A percentile compares a stretch with the other conserved stretches of the same genome.
phyloP scores from a whole-genome alignment of 2,888 invertebrate species.

The Papilio gigon region DNA sequence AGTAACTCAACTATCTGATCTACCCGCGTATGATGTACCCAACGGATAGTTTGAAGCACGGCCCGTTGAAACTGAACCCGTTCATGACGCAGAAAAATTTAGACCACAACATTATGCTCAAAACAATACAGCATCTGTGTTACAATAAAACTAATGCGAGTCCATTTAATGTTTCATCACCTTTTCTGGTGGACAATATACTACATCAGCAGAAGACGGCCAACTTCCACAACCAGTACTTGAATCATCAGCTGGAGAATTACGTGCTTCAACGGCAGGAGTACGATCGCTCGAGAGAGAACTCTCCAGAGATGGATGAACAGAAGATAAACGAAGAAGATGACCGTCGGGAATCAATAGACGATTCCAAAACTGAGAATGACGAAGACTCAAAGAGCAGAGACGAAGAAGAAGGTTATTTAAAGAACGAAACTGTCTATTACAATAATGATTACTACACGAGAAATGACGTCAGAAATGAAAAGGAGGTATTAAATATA shows the following conservation, averaged over 20 bases:
- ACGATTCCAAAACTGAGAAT: constrained; percentile 60
- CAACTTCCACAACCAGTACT: constrained; percentile 78
- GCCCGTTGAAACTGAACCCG: constrained; percentile 70
- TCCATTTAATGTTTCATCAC: constrained; percentile 81
- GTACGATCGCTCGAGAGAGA: constrained; percentile 67
- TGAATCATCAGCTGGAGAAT: constrained; percentile 79
- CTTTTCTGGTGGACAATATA: constrained; percentile 84
- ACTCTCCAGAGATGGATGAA: constrained; percentile 70
- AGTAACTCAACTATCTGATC: constrained; percentile 35
- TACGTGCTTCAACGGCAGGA: constrained; percentile 67
- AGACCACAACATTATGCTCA: constrained; percentile 78
- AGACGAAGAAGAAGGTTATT: constrained; percentile 62
- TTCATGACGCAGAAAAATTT: constrained; percentile 61
- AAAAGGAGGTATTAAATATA: constrained; percentile 73
- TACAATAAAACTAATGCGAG: constrained; percentile 65
- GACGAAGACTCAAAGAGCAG: constrained; percentile 72
- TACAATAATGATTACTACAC: constrained; percentile 67
- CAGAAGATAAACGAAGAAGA: constrained; percentile 62
- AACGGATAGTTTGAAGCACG: constrained; percentile 71
- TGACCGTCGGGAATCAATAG: constrained; percentile 55
- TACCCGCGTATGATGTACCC: constrained; percentile 75
- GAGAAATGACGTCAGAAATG: constrained; percentile 52
- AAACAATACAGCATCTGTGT: constrained; percentile 75
- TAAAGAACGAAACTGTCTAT: constrained; percentile 66
- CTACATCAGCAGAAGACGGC: constrained; percentile 81